phyloP scores from a whole-genome alignment of 2,797 vertebrate genomes.

The Garrulus glandarius region DNA sequence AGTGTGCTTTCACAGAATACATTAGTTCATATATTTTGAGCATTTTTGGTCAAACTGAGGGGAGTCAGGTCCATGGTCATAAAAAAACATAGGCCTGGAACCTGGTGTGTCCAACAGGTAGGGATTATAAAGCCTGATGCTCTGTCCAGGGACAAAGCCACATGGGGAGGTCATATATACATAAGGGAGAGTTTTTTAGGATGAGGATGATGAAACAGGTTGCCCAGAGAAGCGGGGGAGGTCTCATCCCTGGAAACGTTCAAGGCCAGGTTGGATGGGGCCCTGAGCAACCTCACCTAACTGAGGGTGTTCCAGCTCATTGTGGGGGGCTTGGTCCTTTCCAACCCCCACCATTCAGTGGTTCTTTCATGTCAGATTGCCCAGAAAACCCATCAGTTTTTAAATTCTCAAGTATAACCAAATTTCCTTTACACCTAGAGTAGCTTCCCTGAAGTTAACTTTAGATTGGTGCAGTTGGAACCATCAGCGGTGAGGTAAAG shows the following conservation, averaged over 20 bases:
- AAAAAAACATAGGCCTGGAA: neutral
- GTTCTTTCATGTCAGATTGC: neutral
- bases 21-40: neutral
- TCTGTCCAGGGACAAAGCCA: neutral
- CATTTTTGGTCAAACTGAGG: neutral
- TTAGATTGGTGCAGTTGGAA: neutral
- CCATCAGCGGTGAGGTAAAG: neutral
- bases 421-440: neutral
- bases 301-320: neutral
- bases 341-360: neutral
- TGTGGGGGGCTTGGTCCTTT: neutral
- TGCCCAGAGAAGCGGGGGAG: neutral
- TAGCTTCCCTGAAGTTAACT: neutral
- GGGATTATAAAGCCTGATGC: neutral
- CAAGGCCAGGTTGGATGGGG: neutral
- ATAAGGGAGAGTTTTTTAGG: neutral
- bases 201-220: neutral
- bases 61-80: neutral
- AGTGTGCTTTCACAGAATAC: neutral
- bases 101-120: neutral
- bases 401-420: neutral
- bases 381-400: neutral
- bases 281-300: neutral
- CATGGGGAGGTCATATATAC: neutral
- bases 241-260: neutral